Evolutionary conservation across 2,888 invertebrate genomes (phyloP).

Genomic region (Drosophila demipolita): DNA sequence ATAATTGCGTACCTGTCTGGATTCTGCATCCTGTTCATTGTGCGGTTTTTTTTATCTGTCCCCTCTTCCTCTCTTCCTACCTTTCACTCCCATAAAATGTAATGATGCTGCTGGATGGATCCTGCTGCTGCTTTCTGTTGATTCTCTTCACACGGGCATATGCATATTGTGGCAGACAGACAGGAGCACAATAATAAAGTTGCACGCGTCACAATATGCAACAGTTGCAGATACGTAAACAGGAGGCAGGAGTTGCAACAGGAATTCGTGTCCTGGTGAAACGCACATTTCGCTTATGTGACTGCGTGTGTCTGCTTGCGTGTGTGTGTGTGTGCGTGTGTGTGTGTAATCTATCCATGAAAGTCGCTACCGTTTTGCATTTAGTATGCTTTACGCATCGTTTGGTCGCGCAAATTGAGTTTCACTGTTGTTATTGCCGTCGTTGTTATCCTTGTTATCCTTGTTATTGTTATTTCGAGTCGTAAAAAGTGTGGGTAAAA

Average conservation of each 20-base stretch:
- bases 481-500: conserved; percentile 25
- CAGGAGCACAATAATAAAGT: conserved; percentile 60
- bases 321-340: background rate
- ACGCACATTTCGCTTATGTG: conserved; percentile 5
- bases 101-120: conserved; percentile 37
- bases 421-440: conserved; percentile 46
- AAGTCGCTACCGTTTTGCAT: conserved; percentile 71
- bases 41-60: conserved; percentile 35
- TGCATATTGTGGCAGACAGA: conserved; percentile 28
- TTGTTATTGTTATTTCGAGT: background rate
- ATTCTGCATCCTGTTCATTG: conserved; percentile 46
- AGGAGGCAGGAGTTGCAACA: conserved; percentile 5
- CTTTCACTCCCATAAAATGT: conserved; percentile 29
- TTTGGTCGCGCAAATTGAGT: conserved; percentile 70
- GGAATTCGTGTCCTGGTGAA: conserved; percentile 10
- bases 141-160: conserved; percentile 2
- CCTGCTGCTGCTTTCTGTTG: conserved; percentile 15
- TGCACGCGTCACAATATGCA: conserved; percentile 67
- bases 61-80: background rate
- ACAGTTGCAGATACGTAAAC: conserved; percentile 62
- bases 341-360: conserved; percentile 64
- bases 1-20: conserved; percentile 22
- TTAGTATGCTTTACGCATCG: conserved; percentile 77
- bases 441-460: background rate
- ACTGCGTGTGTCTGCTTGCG: background rate